Evolutionary conservation across 1,140 invertebrate species (phyloP), one percentile per base, ranked within the genome.

Genomic region (Tetraneura akinire): DNA sequence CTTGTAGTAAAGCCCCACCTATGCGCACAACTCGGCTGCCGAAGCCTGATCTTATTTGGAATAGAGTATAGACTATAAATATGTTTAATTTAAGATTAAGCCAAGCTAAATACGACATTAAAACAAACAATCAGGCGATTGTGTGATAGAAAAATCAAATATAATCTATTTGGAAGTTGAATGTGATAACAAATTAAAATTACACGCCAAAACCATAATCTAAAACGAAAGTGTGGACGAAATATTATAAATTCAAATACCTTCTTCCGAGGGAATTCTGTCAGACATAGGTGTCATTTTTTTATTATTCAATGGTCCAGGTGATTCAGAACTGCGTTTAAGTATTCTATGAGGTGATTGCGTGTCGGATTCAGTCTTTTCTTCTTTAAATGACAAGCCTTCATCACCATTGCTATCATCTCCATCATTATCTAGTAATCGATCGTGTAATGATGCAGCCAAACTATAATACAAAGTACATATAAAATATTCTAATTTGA

Each of bases 371-470:
- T 68, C 64, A 49, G 80, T 73, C 66, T 80, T 80, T 78, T 78
- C 74, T 78, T 78, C 74, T 78, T 78, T 78, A 47, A 78, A 60
- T 32, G 60, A 70, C 16, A 62, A 45, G 23, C 81, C 82, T 80
- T 83, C 83, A 26, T 83, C 80, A 70, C 81, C 82, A 21, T 81
- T 81, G 32, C 60, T 78, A 80, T 83, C 83, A 3, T 82, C 81
- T 23, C 32, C 68, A 37, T 81, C 73, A 45, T 87, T 88, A 81
- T 88, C 87, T n/a, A 93, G 86, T 82, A 94, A 92, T 83, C 92
- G 88, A 60, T 92, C 92, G 83, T 94, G 92, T 68, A 94, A 85
- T 45, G 92, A 92, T 51, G 92, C 93, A n/a, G 93, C 93, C 53
- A 95, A 84, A 32, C 93, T 84, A 60, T 32, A 81, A 68, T 51